Conservation (phyloP, 2,888 invertebrate species). For the Parascotia fuliginaria region DNA sequence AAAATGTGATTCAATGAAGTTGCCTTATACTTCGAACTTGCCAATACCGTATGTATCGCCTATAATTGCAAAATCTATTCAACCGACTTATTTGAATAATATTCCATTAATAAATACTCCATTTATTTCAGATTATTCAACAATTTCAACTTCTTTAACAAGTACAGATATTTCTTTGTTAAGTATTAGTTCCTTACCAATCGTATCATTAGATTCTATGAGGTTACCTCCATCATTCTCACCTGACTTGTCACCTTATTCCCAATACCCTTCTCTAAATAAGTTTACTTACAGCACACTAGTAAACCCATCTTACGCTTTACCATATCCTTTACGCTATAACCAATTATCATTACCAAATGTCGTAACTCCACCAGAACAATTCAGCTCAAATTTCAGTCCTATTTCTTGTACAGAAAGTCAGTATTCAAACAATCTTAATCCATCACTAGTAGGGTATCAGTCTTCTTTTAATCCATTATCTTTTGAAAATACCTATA, state of each 20-base stretch:
- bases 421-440: not conserved
- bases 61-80: not conserved
- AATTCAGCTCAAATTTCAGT: not conserved
- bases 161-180: too few relatives aligned
- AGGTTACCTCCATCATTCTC: too few relatives aligned
- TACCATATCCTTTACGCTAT: slow-evolving; percentile 4
- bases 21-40: not conserved
- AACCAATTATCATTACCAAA: slow-evolving; percentile 1
- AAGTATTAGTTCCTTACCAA: not conserved
- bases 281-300: not conserved
- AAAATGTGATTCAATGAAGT: not conserved
- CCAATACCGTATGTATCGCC: not conserved
- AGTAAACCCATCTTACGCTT: not conserved
- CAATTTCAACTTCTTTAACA: not conserved
- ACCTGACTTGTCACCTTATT: too few relatives aligned
- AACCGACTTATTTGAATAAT: not conserved
- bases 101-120: not conserved
- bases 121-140: too few relatives aligned
- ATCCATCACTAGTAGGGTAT: not conserved
- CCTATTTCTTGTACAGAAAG: not conserved
- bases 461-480: not conserved
- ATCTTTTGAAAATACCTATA: not conserved
- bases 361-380: not conserved
- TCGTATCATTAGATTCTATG: not conserved
- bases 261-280: not conserved